Conservation (phyloP, 2,797 vertebrate genomes). For the Toxotes lorentzi region DNA sequence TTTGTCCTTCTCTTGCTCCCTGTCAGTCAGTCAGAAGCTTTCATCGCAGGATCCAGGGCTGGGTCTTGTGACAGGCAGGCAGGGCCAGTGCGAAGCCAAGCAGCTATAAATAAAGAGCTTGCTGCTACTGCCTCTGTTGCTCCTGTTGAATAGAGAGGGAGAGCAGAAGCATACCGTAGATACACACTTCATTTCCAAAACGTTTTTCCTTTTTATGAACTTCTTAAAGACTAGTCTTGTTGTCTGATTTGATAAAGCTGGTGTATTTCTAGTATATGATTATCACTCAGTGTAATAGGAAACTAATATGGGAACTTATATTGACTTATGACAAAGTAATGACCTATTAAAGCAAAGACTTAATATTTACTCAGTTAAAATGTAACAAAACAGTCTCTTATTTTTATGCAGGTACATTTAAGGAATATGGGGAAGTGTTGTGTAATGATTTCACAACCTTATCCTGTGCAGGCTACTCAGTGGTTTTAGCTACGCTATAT, state of each 20-base stretch:
- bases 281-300: background rate
- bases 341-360: background rate
- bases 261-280: background rate
- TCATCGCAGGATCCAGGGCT: constrained; percentile 76
- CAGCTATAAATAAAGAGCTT: constrained; percentile 83
- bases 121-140: constrained; percentile 54
- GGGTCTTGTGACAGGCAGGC: constrained; percentile 84
- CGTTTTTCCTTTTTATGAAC: constrained; percentile 2
- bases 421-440: constrained; percentile 51
- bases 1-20: constrained; percentile 50
- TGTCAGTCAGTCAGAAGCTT: constrained; percentile 69
- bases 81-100: constrained; percentile 69
- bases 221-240: constrained; percentile 7
- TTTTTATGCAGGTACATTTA: constrained; percentile 20
- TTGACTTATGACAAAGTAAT: background rate
- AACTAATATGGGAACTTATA: constrained; percentile 4
- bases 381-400: background rate
- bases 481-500: constrained; percentile 37
- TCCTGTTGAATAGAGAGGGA: constrained; percentile 49
- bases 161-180: constrained; percentile 18
- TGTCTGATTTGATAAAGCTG: constrained; percentile 17
- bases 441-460: constrained; percentile 61
- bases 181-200: constrained; percentile 8
- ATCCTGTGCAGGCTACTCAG: constrained; percentile 41
- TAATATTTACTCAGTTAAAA: background rate